A percentile compares a stretch with the other conserved stretches of the same genome.
Conservation (phyloP, 2,797 vertebrate species). For the Coregonus suidteri region DNA sequence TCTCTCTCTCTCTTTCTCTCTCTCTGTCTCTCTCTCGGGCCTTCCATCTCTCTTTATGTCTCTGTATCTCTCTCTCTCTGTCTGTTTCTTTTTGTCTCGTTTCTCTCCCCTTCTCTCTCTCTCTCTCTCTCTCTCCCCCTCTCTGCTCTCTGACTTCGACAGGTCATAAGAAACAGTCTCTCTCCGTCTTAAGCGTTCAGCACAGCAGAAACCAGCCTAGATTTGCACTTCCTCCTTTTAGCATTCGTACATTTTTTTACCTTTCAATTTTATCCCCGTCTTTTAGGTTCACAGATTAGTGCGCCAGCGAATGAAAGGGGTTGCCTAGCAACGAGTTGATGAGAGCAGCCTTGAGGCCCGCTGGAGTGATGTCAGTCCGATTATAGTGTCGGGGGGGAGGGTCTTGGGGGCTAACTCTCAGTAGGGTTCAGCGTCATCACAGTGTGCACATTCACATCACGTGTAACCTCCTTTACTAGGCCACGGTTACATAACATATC, state of each 20-base stretch:
- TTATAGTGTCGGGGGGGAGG: slow-evolving; percentile 46
- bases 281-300: slow-evolving; percentile 65
- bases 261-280: slow-evolving; percentile 32
- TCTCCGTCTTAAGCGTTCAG: slow-evolving; percentile 27
- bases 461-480: slow-evolving; percentile 64
- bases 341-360: slow-evolving; percentile 66
- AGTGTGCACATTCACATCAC: slow-evolving; percentile 57
- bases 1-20: slow-evolving; percentile 30
- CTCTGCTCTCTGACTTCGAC: slow-evolving; percentile 16
- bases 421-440: slow-evolving; percentile 67
- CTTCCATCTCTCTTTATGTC: neutral
- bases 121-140: neutral
- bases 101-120: neutral
- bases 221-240: neutral
- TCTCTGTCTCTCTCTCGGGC: neutral
- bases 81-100: slow-evolving; percentile 32
- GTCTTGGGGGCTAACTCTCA: slow-evolving; percentile 42
- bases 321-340: slow-evolving; percentile 76
- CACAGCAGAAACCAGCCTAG: slow-evolving; percentile 6
- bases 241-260: neutral
- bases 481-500: slow-evolving; percentile 66
- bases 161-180: neutral
- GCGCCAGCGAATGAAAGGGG: slow-evolving; percentile 67
- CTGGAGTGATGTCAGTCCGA: slow-evolving; percentile 61
- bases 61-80: slow-evolving; percentile 12